phyloP scores from a whole-genome alignment of 2,888 invertebrate genomes.

The Spodoptera picta region DNA sequence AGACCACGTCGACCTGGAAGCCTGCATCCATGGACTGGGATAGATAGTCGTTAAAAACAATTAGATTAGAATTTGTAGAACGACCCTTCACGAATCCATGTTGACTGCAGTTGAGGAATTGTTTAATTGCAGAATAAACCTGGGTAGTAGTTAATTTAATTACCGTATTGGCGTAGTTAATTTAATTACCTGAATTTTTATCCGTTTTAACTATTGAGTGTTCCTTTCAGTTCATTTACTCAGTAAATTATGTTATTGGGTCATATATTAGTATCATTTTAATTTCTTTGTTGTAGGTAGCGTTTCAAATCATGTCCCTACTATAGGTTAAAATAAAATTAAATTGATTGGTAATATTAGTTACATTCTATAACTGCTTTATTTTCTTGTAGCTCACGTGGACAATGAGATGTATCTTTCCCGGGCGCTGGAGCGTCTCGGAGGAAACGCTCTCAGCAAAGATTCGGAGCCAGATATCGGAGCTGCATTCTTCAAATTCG shows the following conservation, averaged over 20 bases:
- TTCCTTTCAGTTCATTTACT: no score
- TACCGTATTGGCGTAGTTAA: slow-evolving; percentile 22
- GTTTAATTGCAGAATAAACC: no score
- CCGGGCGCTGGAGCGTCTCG: slow-evolving; percentile 95
- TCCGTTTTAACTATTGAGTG: not conserved
- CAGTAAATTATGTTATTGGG: slow-evolving; percentile 1
- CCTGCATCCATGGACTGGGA: no score
- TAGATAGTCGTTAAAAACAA: no score
- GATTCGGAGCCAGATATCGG: slow-evolving; percentile 96
- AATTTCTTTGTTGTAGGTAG: not conserved
- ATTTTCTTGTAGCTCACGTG: slow-evolving; percentile 92
- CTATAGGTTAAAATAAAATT: no score
- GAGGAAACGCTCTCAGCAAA: slow-evolving; percentile 95
- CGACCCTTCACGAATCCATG: no score
- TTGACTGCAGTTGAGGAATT: no score
- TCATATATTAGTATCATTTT: not conserved
- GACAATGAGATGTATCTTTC: slow-evolving; percentile 98
- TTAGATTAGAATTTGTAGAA: no score
- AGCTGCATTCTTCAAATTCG: slow-evolving; percentile 98
- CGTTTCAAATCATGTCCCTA: not conserved
- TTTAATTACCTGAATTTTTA: slow-evolving; percentile 14
- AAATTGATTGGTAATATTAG: not conserved
- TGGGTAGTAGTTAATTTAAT: no score
- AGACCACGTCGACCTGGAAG: no score
- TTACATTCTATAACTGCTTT: not conserved